phyloP scores from a whole-genome alignment of 2,797 vertebrate genomes.

The Lophotriccus pileatus region DNA sequence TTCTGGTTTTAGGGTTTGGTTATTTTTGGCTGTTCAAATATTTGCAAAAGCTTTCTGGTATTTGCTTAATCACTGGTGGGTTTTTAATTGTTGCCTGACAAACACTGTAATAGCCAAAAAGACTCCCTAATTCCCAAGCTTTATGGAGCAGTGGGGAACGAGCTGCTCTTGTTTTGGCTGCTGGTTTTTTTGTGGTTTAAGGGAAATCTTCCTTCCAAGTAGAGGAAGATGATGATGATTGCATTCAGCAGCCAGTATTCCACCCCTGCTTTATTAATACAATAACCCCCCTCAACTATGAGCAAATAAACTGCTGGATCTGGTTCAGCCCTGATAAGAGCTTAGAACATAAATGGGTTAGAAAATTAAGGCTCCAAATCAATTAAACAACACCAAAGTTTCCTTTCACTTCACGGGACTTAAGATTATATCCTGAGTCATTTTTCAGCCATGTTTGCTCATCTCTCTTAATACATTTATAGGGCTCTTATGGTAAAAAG shows the following conservation, averaged over 20 bases:
- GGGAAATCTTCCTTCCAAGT: not conserved
- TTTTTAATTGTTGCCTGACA: constrained; percentile 16
- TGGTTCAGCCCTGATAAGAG: no score
- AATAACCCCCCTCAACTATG: not conserved
- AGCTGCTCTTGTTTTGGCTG: not conserved
- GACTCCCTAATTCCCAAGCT: not conserved
- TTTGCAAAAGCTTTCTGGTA: not conserved
- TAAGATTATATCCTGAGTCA: no score
- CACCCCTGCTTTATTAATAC: not conserved
- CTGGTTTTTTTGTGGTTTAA: not conserved
- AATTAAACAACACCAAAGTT: no score
- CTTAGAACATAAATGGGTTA: no score
- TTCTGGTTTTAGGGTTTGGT: no score
- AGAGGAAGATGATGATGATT: not conserved
- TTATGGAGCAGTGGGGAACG: not conserved
- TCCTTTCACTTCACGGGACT: no score
- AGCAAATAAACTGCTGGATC: not conserved
- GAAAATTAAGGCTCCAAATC: no score
- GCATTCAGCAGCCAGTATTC: not conserved
- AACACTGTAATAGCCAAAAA: not conserved
- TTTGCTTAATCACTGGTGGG: not conserved
- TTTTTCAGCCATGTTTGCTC: no score
- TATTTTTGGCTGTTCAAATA: not conserved
- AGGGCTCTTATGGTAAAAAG: no score
- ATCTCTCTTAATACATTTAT: no score